Base-by-base conservation (phyloP, 37 sponge, comb jelly and placozoan species). In the Cliona cf. orientalis region DNA sequence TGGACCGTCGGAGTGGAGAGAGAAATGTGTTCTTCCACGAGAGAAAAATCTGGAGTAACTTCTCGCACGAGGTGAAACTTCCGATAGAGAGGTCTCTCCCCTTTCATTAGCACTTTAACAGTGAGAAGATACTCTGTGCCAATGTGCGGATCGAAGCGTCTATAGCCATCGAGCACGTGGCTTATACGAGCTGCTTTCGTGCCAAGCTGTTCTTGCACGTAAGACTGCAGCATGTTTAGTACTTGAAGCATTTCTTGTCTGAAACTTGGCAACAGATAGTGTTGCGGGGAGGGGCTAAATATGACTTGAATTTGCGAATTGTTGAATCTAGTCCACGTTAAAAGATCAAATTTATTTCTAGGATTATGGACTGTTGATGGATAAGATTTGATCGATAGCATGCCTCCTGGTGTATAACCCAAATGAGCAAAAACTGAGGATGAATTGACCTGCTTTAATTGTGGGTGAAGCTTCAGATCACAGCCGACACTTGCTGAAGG, bases 91-190 rank as follows among this genome's bases (percentile, higher is more conserved):
- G 29, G 58, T 59, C 2, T 58, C 6, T 1, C 26, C 0, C 44
- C 53, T 34, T 33, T 56, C 21, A 66, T 12, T 1, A 36, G 32
- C 25, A 82, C 37, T 53, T 73, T 73, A 49, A 82, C 0, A 35
- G 37, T 73, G 35, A 82, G 26, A 3, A 72, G 43, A 45, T 74
- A 82, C 38, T 82, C 83, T 17, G 74, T 35, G 0, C 83, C 83
- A 22, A 63, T 42, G 35, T 57, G 55, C 2, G 83, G 83, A 6
- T 45, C 45, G 38, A 74, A 82, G 0, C 83, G 63, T n/a, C 40
- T 65, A 56, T 82, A 82, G 39, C 83, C 83, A 40, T 73, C 65
- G 0, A 73, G 28, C 23, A 73, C 44, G n/a, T 73, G 53, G 22
- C 33, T 46, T 11, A 72, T 46, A 2, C 33, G 45, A 36, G 63